Conservation (phyloP, 2,888 invertebrate genomes). For the Phyllotreta striolata region DNA sequence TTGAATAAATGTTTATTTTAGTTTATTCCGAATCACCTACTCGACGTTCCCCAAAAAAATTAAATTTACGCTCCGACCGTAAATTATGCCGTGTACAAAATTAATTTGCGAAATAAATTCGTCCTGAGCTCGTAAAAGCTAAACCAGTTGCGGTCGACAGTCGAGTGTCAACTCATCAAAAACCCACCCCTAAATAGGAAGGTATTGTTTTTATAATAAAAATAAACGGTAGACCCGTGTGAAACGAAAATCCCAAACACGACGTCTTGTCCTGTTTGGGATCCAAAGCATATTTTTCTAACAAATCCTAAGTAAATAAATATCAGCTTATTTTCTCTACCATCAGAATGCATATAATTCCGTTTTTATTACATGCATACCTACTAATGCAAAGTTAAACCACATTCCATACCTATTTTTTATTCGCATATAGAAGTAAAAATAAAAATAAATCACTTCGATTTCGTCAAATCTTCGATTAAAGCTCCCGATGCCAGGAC, state of each 20-base stretch:
- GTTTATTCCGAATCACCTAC: no score
- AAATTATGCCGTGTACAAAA: no score
- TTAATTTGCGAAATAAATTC: no score
- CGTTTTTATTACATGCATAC: no score
- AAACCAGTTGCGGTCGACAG: constrained; percentile 29
- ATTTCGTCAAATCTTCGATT: constrained; percentile 34
- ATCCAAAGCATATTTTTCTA: constrained; percentile 47
- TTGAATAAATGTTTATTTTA: no score
- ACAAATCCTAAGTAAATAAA: constrained; percentile 49
- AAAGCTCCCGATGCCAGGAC: constrained; percentile 40
- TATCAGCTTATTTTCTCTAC: constrained; percentile 30
- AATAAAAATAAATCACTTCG: constrained; percentile 1
- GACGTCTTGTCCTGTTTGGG: constrained; percentile 36
- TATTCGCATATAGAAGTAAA: not conserved
- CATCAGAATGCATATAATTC: not conserved
- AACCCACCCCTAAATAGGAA: constrained; percentile 38
- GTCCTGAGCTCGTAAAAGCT: no score
- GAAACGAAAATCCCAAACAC: constrained; percentile 40
- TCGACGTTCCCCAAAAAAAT: no score
- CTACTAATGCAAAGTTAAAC: not conserved
- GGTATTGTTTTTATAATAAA: constrained; percentile 43
- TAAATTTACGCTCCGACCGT: no score
- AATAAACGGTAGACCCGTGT: constrained; percentile 51
- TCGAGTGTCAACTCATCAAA: constrained; percentile 28
- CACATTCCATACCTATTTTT: not conserved